Base-by-base conservation (phyloP, 2,888 invertebrate species). In the Morpho achilles region DNA sequence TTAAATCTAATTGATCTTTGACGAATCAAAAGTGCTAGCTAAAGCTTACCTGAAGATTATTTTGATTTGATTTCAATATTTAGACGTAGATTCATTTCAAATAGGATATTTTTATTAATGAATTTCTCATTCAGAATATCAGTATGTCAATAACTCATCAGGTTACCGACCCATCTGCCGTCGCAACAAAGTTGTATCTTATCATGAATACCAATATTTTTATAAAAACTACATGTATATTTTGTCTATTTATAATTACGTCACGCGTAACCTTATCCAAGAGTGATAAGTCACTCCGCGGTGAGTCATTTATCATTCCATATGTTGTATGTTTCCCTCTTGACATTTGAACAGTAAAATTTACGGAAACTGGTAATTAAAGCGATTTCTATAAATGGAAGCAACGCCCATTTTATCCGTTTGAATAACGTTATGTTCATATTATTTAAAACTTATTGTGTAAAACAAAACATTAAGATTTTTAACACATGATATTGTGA, bases 371-470 rank as follows among this genome's bases (percentile, higher is more conserved):
- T 42, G 46, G 40, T 51, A 52, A 45, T 53, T 49, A 44, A 43
- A 58, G 22, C 53, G 16, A n/a, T 53, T 47, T 40, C 39, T 40
- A 8, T 46, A 23, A 42, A 23, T 51, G 45, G 45, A 8, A 46
- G 40, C 53, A 53, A 60, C 60, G 60, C 57, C 60, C 57, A 56
- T 50, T 40, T 10, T 41, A 7, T 16, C 7, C 23, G 42, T 52
- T 57, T 7, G 46, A 32, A 43, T 50, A 22, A 10, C 22, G 43
- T 50, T 50, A 42, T 51, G 41, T 46, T 52, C 51, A 57, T 57
- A 51, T 57, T 57, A 57, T 57, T 51, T 41, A n/a, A 46, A 50
- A 22, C 16, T 16, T 16, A 16, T 16, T 23, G 41, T 54, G 44
- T 43, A 46, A 42, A 52, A 7, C 42, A 42, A 42, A 42, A 42